Conservation (phyloP, 2,888 invertebrate genomes). For the Acrobasis repandana region DNA sequence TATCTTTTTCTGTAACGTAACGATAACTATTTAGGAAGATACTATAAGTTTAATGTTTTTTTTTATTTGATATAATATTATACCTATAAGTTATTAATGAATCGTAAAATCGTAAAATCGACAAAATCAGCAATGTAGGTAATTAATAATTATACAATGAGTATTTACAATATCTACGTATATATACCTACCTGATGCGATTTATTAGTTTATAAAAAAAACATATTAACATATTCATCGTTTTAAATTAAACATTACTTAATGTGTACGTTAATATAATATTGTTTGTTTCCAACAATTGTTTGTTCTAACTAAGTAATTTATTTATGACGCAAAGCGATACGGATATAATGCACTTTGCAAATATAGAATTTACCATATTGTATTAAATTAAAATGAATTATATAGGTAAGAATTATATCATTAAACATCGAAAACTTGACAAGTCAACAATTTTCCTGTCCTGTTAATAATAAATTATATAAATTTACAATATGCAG, state of each 20-base stretch:
- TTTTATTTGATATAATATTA: no score
- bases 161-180: no score
- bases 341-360: background rate
- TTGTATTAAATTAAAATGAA: background rate
- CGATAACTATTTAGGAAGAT: background rate
- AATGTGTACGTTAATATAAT: background rate
- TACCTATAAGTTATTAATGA: no score
- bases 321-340: slow-evolving; percentile 1
- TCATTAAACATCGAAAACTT: no score
- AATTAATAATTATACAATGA: no score
- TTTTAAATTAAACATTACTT: background rate
- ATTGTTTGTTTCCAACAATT: background rate
- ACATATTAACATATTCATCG: background rate
- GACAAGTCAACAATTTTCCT: no score
- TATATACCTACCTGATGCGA: background rate
- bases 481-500: no score
- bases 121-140: no score
- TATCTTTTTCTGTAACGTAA: background rate
- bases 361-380: background rate
- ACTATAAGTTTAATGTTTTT: background rate
- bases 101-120: no score
- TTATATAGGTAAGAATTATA: background rate
- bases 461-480: no score
- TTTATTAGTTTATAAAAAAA: background rate
- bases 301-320: background rate